Conservation (phyloP, 2,888 invertebrate genomes). For the Hirudinaria manillensis region DNA sequence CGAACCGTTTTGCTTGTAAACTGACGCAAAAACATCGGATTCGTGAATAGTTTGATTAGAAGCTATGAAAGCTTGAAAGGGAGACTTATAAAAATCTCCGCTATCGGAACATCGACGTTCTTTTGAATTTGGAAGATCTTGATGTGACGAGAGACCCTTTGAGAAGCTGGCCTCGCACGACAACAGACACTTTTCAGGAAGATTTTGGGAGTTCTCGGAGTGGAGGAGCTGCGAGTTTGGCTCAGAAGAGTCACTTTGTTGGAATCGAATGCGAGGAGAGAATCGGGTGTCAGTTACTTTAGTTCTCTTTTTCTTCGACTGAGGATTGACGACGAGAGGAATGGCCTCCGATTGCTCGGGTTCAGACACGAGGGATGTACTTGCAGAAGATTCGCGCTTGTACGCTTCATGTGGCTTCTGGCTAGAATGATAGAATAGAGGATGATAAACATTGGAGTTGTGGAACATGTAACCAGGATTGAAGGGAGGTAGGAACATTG, state of each 20-base stretch:
- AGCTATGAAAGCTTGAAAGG: not conserved
- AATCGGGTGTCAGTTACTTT: constrained; percentile 13
- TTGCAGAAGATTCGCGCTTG: not conserved
- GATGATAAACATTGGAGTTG: constrained; percentile 1
- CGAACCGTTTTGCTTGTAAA: not conserved
- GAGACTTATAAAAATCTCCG: not conserved
- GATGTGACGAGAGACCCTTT: not conserved
- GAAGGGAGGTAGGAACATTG: constrained; percentile 6
- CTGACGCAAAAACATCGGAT: not conserved
- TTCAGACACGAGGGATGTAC: not conserved
- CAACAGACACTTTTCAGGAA: not conserved
- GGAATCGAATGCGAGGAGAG: constrained; percentile 2
- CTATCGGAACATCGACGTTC: not conserved
- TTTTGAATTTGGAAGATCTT: not conserved
- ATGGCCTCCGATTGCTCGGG: constrained; percentile 20
- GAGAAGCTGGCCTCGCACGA: not conserved
- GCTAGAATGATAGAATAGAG: not conserved
- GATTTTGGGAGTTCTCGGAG: not conserved
- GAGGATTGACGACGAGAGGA: constrained; percentile 14
- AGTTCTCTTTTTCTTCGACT: constrained; percentile 11
- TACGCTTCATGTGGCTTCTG: not conserved
- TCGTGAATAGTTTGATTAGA: not conserved
- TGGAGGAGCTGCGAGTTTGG: not conserved
- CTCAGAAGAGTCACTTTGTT: not conserved
- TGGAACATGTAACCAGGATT: not conserved